Evolutionary conservation across 2,888 invertebrate species (phyloP).

Genomic region (Himalopsyche kuldschensis): DNA sequence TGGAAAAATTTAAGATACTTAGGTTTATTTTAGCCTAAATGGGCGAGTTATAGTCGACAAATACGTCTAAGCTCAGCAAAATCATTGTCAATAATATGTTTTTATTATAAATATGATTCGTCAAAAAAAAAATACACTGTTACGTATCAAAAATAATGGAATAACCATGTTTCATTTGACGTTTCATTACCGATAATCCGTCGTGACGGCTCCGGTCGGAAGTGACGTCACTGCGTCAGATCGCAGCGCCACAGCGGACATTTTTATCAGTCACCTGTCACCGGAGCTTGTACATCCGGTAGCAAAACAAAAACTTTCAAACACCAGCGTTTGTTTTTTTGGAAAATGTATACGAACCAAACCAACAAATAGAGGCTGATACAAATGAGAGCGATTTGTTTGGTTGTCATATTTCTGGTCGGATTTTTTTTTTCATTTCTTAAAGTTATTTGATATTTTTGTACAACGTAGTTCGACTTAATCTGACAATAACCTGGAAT

Average conservation of each 20-base stretch:
- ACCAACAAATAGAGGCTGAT: neutral
- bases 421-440: neutral
- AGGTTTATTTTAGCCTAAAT: too few relatives aligned
- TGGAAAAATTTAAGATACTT: too few relatives aligned
- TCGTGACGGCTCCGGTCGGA: neutral
- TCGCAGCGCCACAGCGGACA: neutral
- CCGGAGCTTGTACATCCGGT: conserved; percentile 15
- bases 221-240: neutral
- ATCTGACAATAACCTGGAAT: neutral
- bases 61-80: too few relatives aligned
- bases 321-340: neutral
- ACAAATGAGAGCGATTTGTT: neutral
- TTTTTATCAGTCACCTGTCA: conserved; percentile 31
- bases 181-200: conserved; percentile 1
- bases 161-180: neutral
- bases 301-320: neutral
- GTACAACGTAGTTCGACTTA: neutral
- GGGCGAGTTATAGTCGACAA: too few relatives aligned
- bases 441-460: neutral
- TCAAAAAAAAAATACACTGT: neutral
- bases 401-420: neutral
- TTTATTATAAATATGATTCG: neutral
- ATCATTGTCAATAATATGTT: too few relatives aligned
- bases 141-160: neutral
- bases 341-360: neutral